A percentile compares a stretch with the other conserved stretches of the same genome.
Conservation (phyloP, 2,797 vertebrate genomes). For the Dendrocincla fuliginosa region DNA sequence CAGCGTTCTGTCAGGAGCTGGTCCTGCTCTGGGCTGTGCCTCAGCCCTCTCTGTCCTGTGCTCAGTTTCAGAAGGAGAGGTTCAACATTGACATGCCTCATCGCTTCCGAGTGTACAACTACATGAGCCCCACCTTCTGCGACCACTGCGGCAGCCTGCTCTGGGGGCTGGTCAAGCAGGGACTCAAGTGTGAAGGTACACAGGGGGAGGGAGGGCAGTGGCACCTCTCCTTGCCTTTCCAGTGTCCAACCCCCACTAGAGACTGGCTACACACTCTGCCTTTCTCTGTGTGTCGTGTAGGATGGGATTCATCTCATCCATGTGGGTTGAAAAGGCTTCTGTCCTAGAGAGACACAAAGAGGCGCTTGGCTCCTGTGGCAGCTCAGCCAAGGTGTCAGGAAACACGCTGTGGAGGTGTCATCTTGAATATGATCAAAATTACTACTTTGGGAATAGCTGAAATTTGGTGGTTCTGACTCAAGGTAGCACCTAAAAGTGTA, state of each 20-base stretch:
- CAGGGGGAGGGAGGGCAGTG: neutral
- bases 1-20: neutral
- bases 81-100: conserved; percentile 99
- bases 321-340: accelerated
- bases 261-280: accelerated
- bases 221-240: neutral
- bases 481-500: neutral
- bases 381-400: neutral
- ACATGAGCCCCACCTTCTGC: conserved; percentile 97
- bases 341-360: neutral
- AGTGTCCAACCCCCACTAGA: accelerated
- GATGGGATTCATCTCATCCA: accelerated
- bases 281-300: accelerated
- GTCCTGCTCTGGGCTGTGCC: neutral
- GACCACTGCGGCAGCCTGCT: conserved; percentile 98
- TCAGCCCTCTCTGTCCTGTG: neutral
- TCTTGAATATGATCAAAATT: neutral
- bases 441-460: neutral
- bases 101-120: conserved; percentile 92
- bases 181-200: conserved; percentile 95
- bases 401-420: neutral
- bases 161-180: conserved; percentile 94
- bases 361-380: neutral
- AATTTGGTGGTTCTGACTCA: neutral
- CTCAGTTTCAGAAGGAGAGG: conserved; percentile 96